phyloP scores from a whole-genome alignment of 2,113 vertebrate species.

The Syngnathus floridae region DNA sequence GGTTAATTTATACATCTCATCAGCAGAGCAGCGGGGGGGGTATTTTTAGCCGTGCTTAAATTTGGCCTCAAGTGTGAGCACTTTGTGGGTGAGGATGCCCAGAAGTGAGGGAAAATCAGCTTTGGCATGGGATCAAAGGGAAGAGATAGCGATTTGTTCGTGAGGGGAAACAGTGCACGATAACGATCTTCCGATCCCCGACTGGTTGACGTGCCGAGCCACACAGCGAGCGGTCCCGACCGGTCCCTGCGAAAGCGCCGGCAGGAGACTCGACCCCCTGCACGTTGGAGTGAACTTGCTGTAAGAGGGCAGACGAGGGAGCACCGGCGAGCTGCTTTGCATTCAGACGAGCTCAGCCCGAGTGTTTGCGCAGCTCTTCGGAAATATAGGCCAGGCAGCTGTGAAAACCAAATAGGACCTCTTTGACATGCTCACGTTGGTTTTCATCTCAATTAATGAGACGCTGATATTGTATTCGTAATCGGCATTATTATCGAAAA shows the following conservation, averaged over 20 bases:
- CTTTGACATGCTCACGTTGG: conserved; percentile 15
- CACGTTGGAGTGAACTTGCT: conserved; percentile 29
- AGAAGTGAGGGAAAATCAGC: conserved; percentile 46
- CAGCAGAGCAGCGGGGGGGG: conserved; percentile 11
- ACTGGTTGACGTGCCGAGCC: conserved; percentile 34
- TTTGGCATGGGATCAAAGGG: conserved; percentile 56
- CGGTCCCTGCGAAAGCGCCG: background rate
- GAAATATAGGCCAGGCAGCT: conserved; percentile 47
- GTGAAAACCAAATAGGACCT: conserved; percentile 32
- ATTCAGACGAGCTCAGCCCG: conserved; percentile 23
- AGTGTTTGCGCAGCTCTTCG: conserved; percentile 37
- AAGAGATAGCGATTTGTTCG: conserved; percentile 44
- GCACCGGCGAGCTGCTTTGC: conserved; percentile 23
- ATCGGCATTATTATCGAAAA: background rate
- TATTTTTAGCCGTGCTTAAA: conserved; percentile 36
- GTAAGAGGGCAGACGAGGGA: conserved; percentile 17
- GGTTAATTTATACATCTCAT: conserved; percentile 38
- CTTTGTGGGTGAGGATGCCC: conserved; percentile 43
- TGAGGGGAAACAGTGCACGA: conserved; percentile 38
- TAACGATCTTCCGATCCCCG: conserved; percentile 54
- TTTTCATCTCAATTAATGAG: conserved; percentile 17
- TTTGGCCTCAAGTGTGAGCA: conserved; percentile 29
- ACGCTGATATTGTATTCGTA: background rate
- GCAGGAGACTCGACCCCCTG: conserved; percentile 29
- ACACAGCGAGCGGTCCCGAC: conserved; percentile 19